Evolutionary conservation across 2,888 invertebrate species (phyloP).

Genomic region (Disparrhopalites patrizii): DNA sequence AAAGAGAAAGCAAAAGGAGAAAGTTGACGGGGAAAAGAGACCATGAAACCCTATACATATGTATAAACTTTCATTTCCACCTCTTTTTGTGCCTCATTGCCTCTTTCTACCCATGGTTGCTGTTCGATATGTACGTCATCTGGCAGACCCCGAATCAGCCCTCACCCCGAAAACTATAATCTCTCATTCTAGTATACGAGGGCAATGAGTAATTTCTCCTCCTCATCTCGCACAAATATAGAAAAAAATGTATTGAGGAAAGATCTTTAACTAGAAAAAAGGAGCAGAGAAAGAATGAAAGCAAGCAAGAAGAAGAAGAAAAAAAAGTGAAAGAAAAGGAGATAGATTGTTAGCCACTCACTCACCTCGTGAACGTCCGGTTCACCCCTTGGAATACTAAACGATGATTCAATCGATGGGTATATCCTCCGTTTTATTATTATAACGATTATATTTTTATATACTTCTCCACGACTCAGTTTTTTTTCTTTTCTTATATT

Average conservation of each 20-base stretch:
- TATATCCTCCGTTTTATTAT: not conserved
- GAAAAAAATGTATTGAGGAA: no score
- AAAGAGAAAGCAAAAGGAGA: not conserved
- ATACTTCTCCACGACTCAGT: no score
- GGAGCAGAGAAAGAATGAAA: not conserved
- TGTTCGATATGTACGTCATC: not conserved
- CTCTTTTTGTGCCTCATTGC: not conserved
- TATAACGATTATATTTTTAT: no score
- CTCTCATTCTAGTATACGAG: no score
- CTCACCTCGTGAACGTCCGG: not conserved
- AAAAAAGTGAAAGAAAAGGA: not conserved
- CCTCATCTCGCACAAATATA: no score
- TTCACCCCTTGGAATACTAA: conserved; percentile 13
- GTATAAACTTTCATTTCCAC: conserved; percentile 1
- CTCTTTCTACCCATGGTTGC: not conserved
- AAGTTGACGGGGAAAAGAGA: no score
- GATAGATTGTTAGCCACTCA: conserved; percentile 5
- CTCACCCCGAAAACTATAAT: no score
- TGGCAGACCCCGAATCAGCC: no score
- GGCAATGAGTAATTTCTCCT: no score
- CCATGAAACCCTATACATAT: no score
- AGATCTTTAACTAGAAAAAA: not conserved
- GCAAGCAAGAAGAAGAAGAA: not conserved
- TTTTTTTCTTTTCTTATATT: no score
- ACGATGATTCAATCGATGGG: not conserved